Percentiles rank a stretch among this genome's conserved stretches.
Evolutionary conservation across 1,140 invertebrate genomes (phyloP).

Genomic region (Diorhabda elongata): DNA sequence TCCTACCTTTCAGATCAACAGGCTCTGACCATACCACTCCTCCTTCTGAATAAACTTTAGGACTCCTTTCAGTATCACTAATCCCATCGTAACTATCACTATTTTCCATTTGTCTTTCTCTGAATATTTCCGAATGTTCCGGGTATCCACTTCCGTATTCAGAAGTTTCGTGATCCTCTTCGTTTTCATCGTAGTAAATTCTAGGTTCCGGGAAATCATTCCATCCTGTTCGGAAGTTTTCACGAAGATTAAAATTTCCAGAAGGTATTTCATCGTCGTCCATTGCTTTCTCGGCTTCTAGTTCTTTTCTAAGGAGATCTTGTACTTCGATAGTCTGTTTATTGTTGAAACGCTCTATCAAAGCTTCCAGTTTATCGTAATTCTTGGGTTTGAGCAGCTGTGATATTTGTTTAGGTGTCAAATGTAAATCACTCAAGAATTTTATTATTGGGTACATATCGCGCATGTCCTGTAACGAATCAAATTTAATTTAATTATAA

Average conservation of each 20-base stretch:
- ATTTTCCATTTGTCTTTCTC: slow-evolving; percentile 22
- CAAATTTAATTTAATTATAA: too few relatives aligned
- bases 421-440: slow-evolving; percentile 28
- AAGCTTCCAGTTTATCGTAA: slow-evolving; percentile 28
- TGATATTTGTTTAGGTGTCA: slow-evolving; percentile 36
- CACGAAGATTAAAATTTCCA: slow-evolving; percentile 41
- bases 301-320: slow-evolving; percentile 30
- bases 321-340: slow-evolving; percentile 14
- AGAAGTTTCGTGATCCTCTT: slow-evolving; percentile 18
- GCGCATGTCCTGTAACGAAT: too few relatives aligned
- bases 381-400: slow-evolving; percentile 40
- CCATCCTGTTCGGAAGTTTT: slow-evolving; percentile 32
- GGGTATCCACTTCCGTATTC: slow-evolving; percentile 28
- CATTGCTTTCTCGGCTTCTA: slow-evolving; percentile 25
- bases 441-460: slow-evolving; percentile 32
- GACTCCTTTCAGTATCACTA: slow-evolving; percentile 31
- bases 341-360: slow-evolving; percentile 29
- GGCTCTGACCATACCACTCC: slow-evolving; percentile 51
- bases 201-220: slow-evolving; percentile 51
- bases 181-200: slow-evolving; percentile 51
- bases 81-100: slow-evolving; percentile 1
- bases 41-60: slow-evolving; percentile 59
- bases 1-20: background rate
- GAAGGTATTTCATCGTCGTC: slow-evolving; percentile 7
- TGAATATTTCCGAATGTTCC: slow-evolving; percentile 16